Base-by-base conservation (phyloP, 2,888 invertebrate species). In the Galerucella nymphaeae region DNA sequence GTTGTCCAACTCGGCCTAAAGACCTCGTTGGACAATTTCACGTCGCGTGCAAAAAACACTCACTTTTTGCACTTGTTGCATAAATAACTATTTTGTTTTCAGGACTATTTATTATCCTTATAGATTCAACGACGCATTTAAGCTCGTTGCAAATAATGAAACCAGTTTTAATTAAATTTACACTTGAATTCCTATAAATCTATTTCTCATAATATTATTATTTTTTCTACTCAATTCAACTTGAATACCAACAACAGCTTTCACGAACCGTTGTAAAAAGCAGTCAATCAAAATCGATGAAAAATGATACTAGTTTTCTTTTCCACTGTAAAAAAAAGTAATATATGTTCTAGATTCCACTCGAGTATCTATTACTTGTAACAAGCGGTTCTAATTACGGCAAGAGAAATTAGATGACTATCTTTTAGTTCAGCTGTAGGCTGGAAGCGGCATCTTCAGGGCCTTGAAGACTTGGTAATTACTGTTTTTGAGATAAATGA, bases 291-390 rank as follows among this genome's bases (percentile, higher is more conserved):
- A 58, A 58, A 58, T 58, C 23, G 13, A 58, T 58, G 58, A 58
- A 23, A 58, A 30, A 30, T 30, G 58, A 58, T 58, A 30, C 58
- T 23, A 30, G 58, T 58, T 58, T 58, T 58, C 58, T 58, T 58
- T 58, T 30, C 30, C 14, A 14, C 23, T 58, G 6, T 30, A 58
- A 58, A 58, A 58, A 57, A 58, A 30, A 30, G 30, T 58, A 58
- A 58, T 58, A 30, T 30, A 30, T 58, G 58, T 30, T 58, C 30
- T 58, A 30, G 58, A 58, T 58, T 53, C 58, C 58, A 58, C 14
- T 30, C n/a, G n/a, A 58, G 58, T 58, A 58, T 58, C 58, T 23
- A 58, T 58, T 58, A 58, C 58, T 30, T n/a, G 58, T 58, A 58
- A 58, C 58, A 58, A 58, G 58, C 58, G 58, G 30, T 23, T 58